A percentile compares a stretch with the other conserved stretches of the same genome.
Evolutionary conservation across 2,797 vertebrate species (phyloP).

Genomic region (Pseudocheirus occidentalis): DNA sequence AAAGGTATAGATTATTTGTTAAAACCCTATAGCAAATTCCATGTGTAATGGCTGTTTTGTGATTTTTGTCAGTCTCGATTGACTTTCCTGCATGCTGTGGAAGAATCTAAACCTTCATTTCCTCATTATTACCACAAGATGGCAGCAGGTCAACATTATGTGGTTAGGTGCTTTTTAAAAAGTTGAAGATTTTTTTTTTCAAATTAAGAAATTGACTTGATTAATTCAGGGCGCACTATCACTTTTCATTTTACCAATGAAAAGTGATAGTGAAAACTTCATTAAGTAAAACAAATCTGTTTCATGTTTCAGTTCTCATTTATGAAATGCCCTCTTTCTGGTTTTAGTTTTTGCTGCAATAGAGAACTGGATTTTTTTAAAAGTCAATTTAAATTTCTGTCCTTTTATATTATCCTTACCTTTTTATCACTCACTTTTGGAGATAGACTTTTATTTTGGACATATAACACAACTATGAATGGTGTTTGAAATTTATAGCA

Average conservation of each 20-base stretch:
- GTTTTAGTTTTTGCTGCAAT: neutral
- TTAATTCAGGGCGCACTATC: no score
- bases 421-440: neutral
- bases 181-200: conserved; percentile 21
- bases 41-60: neutral
- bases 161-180: conserved; percentile 42
- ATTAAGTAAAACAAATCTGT: conserved; percentile 42
- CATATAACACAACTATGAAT: neutral
- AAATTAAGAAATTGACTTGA: conserved; percentile 2
- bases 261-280: conserved; percentile 7
- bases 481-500: neutral
- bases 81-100: neutral
- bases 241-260: no score
- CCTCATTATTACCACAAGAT: conserved; percentile 75
- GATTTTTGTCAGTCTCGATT: neutral
- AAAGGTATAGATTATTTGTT: neutral
- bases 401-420: neutral
- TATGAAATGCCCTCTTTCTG: neutral
- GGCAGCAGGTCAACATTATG: conserved; percentile 76
- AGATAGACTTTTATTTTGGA: no score
- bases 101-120: conserved; percentile 67
- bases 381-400: neutral
- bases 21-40: neutral
- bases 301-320: neutral
- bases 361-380: neutral